A percentile compares a stretch with the other conserved stretches of the same genome.
Evolutionary conservation across 2,888 invertebrate species (phyloP).

Genomic region (Endotricha flammealis): DNA sequence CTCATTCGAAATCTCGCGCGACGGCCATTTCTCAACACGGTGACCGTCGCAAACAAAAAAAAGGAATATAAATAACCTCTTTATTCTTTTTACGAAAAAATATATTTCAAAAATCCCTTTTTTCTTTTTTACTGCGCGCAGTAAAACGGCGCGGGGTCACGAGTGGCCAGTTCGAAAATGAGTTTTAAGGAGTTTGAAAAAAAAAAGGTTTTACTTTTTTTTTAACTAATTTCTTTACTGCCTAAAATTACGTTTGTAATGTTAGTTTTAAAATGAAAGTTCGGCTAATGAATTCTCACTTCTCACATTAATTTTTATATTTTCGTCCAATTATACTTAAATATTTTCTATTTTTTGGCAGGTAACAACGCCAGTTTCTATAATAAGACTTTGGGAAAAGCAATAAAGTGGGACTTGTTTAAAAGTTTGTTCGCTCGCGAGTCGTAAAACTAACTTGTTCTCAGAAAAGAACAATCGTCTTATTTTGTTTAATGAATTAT

Average conservation of each 20-base stretch:
- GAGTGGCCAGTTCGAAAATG: constrained; percentile 38
- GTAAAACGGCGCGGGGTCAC: constrained; percentile 49
- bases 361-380: constrained; percentile 7
- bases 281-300: constrained; percentile 1
- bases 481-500: constrained; percentile 69
- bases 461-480: constrained; percentile 62
- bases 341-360: constrained; percentile 3
- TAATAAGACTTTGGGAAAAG: constrained; percentile 11
- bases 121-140: constrained; percentile 40
- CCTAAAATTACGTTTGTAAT: not conserved
- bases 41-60: constrained; percentile 37
- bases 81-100: constrained; percentile 41
- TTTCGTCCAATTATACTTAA: constrained; percentile 5
- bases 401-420: constrained; percentile 9
- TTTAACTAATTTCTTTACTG: constrained; percentile 5
- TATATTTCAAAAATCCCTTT: constrained; percentile 34
- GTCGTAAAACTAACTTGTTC: constrained; percentile 38
- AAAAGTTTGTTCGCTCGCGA: constrained; percentile 19
- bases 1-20: constrained; percentile 27
- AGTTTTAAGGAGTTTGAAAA: constrained; percentile 21
- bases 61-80: constrained; percentile 50
- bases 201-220: constrained; percentile 4
- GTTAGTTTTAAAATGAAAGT: constrained; percentile 4
- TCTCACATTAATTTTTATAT: constrained; percentile 8
- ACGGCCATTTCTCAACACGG: constrained; percentile 30